These are phyloP conservation scores for Siphlonurus alternatus DNA, from an alignment of 2,888 invertebrate species.

Conservation along the genomic window DNA sequence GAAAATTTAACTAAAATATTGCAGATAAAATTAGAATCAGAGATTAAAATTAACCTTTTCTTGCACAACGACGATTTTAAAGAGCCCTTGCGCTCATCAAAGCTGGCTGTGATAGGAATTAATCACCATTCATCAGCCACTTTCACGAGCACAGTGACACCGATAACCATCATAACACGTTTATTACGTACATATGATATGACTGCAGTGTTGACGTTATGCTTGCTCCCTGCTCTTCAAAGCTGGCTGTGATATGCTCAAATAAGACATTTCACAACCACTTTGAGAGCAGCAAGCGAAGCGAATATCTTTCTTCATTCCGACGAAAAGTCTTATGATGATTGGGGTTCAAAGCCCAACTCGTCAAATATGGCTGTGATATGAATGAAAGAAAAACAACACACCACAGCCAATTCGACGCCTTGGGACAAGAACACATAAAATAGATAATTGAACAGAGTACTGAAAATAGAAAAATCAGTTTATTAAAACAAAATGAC, in stretches of 20 bases:
- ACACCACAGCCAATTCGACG: slow-evolving; percentile 71
- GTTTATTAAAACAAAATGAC: too few relatives aligned
- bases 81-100: slow-evolving; percentile 61
- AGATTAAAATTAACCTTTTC: too few relatives aligned
- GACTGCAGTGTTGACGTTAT: neutral
- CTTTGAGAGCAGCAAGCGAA: slow-evolving; percentile 59
- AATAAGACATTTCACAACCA: slow-evolving; percentile 66
- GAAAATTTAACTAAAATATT: too few relatives aligned
- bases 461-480: too few relatives aligned
- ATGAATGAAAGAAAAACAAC: slow-evolving; percentile 40
- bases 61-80: too few relatives aligned
- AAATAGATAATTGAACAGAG: too few relatives aligned
- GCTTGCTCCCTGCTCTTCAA: slow-evolving; percentile 58
- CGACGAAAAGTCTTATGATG: too few relatives aligned
- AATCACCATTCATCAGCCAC: slow-evolving; percentile 68
- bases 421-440: slow-evolving; percentile 28
- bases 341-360: slow-evolving; percentile 40
- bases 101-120: slow-evolving; percentile 96
- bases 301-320: slow-evolving; percentile 14
- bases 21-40: too few relatives aligned
- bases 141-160: slow-evolving; percentile 50
- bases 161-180: slow-evolving; percentile 16
- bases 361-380: slow-evolving; percentile 96
- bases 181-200: neutral
- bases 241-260: slow-evolving; percentile 94